A percentile compares a stretch with the other conserved stretches of the same genome.
phyloP scores from a whole-genome alignment of 2,888 invertebrate species.

The Agonopterix arenella region DNA sequence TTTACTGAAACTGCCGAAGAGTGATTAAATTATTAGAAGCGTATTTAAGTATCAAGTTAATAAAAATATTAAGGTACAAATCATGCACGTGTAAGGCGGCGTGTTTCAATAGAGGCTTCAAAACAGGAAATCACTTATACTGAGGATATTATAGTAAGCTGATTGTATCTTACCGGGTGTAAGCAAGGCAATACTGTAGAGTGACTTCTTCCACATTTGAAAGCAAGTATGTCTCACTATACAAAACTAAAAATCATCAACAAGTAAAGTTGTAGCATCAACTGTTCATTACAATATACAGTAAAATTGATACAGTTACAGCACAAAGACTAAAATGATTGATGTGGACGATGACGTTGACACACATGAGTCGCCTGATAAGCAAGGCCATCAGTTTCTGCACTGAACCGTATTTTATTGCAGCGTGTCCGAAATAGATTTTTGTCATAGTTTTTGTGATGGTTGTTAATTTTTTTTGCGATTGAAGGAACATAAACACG shows the following conservation, averaged over 20 bases:
- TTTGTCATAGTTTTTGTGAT: background rate
- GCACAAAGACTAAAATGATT: slow-evolving; percentile 66
- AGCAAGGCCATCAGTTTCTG: slow-evolving; percentile 33
- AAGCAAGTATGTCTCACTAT: slow-evolving; percentile 76
- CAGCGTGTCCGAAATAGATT: background rate
- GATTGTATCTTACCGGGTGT: slow-evolving; percentile 75
- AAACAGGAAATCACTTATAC: slow-evolving; percentile 69
- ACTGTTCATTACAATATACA: slow-evolving; percentile 67
- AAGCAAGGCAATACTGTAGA: slow-evolving; percentile 76
- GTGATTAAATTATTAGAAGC: slow-evolving; percentile 31
- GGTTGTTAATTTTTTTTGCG: background rate
- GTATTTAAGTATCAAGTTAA: slow-evolving; percentile 17
- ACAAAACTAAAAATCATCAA: slow-evolving; percentile 73
- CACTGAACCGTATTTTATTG: background rate
- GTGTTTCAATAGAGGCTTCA: slow-evolving; percentile 60
- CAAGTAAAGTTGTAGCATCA: slow-evolving; percentile 68
- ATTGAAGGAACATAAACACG: background rate
- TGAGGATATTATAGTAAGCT: slow-evolving; percentile 75
- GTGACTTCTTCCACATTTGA: slow-evolving; percentile 76
- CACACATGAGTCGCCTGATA: slow-evolving; percentile 44
- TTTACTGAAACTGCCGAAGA: slow-evolving; percentile 60
- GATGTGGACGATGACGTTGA: slow-evolving; percentile 53
- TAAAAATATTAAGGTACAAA: slow-evolving; percentile 17
- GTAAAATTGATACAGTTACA: slow-evolving; percentile 61
- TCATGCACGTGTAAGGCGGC: slow-evolving; percentile 45